Evolutionary conservation across 2,888 invertebrate species (phyloP), one percentile per base, ranked within the genome.

Genomic region (Tetramorium bicarinatum): DNA sequence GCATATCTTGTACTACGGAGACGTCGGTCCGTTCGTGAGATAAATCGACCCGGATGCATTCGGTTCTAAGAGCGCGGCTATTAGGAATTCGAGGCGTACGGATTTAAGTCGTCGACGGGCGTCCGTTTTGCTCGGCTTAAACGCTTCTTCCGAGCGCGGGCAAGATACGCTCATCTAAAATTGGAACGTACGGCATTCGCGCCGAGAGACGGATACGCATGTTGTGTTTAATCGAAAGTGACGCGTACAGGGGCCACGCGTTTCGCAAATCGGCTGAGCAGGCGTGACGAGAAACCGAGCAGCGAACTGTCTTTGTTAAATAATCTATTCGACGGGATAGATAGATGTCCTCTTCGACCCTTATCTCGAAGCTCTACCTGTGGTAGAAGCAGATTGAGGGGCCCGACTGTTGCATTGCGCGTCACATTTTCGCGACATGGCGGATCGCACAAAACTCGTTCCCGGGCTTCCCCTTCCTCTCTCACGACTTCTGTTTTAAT

Each of bases 401-500:
- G 2, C 29, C 4, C 29, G 29, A 34, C 11, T 29, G 13, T 52
- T 41, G 77, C 79, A 38, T 79, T 54, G 77, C 56, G 18, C 56
- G 38, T 80, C 38, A 4, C 7, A 49, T 49, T 13, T 38, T 47
- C 2, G 25, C 21, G 13, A 41, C 54, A 67, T n/a, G 59, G 79
- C 34, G 72, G 79, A 80, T 85, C 87, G 77, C 71, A 81, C 71
- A 64, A 56, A 54, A 84, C 76, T 81, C 81, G 69, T 72, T 82
- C 74, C 66, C 74, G 29, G 62, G 64, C 83, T 83, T 86, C 86
- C 81, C 85, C 72, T 83, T 84, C 83, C 85, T 87, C 86, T 86
- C 84, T 87, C 84, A 29, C 67, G 59, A 56, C 79, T 83, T 85
- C 86, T 84, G 85, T 87, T 87, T 88, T 87, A 82, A 91, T 92